Conservation (phyloP, 2,888 invertebrate species). For the Morpho helenor region DNA sequence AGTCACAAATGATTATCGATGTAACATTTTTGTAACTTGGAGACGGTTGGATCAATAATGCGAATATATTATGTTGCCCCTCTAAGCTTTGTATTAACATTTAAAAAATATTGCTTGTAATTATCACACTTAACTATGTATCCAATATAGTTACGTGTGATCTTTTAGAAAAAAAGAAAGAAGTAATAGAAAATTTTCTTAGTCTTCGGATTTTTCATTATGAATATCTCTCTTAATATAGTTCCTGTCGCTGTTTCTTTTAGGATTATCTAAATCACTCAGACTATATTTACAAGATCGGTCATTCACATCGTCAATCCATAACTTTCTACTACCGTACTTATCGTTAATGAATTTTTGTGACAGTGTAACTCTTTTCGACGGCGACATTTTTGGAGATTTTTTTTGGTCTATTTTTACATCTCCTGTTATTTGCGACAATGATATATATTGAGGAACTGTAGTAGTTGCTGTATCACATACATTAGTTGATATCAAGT, state of each 20-base stretch:
- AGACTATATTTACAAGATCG: slow-evolving; percentile 47
- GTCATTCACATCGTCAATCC: slow-evolving; percentile 63
- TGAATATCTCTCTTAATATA: slow-evolving; percentile 43
- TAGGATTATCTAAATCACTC: slow-evolving; percentile 58
- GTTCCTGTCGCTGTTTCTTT: slow-evolving; percentile 54
- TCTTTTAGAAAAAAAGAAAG: neutral
- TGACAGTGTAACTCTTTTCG: slow-evolving; percentile 64
- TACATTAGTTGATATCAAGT: slow-evolving; percentile 52
- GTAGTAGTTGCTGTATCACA: slow-evolving; percentile 56
- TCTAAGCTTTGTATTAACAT: neutral
- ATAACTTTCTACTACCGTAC: slow-evolving; percentile 71
- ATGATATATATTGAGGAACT: slow-evolving; percentile 70
- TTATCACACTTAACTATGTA: neutral
- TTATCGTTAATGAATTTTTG: slow-evolving; percentile 77
- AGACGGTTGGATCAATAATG: slow-evolving; percentile 18
- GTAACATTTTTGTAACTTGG: slow-evolving; percentile 37
- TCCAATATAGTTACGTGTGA: neutral
- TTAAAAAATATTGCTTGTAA: slow-evolving; percentile 5
- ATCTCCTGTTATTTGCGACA: slow-evolving; percentile 65
- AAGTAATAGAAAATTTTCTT: slow-evolving; percentile 38
- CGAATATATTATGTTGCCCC: neutral
- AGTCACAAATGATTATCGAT: slow-evolving; percentile 41
- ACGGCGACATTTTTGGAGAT: slow-evolving; percentile 57
- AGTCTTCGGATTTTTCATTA: slow-evolving; percentile 48
- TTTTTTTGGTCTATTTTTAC: slow-evolving; percentile 54